Evolutionary conservation across 2,888 invertebrate genomes (phyloP), one percentile per base, ranked within the genome.

Genomic region (Onthophagus sagittarius): DNA sequence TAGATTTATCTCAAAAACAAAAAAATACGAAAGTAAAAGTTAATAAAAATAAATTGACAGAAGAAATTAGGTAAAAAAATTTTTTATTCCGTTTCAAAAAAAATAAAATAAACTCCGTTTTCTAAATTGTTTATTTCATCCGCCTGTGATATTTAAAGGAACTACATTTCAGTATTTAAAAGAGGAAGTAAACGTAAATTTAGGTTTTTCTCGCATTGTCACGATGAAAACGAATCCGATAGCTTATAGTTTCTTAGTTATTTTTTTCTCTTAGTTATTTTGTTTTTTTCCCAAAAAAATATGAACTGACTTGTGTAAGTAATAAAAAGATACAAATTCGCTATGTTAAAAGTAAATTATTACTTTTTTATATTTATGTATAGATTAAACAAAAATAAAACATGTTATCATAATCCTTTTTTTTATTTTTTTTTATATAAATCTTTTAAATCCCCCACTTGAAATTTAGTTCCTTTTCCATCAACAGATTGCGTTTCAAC

Each of bases 291-390:
- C 39, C 39, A 53, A 7, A 23, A 23, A 23, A 23, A 23, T n/a
- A 67, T 23, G 67, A 67, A 67, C 67, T 67, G 67, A 67, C 23
- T 67, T 67, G 32, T 31, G 23, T 67, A 67, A 23, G n/a, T 67
- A 67, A 67, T 23, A 23, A 23, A 23, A 23, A 23, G 23, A 23
- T 23, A 67, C 31, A 67, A 67, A 67, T 67, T 67, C 23, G 67
- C 31, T 67, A 23, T 67, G 67, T 67, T 67, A 67, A 67, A 67
- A 67, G 67, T 67, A 67, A 67, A 23, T 67, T 67, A 67, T 67
- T 67, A 67, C 67, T 67, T 67, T 67, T 67, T 67, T 67, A 67
- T 67, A 67, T 67, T 67, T 67, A 67, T 67, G 67, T 67, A 67
- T 67, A 67, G 67, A 67, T 32, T 67, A 67, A 67, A 67, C 32